Evolutionary conservation across 2,888 invertebrate genomes (phyloP).

Genomic region (Parnassius orleans): DNA sequence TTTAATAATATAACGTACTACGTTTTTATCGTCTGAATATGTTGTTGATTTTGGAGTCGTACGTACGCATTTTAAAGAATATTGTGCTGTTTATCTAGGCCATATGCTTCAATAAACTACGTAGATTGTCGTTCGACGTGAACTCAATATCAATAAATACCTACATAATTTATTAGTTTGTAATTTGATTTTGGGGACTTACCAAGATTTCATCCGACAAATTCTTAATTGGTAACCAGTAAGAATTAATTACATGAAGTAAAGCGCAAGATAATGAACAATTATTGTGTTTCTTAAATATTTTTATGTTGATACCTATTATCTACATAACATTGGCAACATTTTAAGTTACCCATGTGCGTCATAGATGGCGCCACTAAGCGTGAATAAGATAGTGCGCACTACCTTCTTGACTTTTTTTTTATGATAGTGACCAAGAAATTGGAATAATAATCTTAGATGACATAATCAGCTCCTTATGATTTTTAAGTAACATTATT

Average conservation of each 20-base stretch:
- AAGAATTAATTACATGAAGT: background rate
- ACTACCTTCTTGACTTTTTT: conserved; percentile 16
- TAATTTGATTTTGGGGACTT: too few species aligned
- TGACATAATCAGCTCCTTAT: too few species aligned
- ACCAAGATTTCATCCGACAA: too few species aligned
- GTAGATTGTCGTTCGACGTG: too few species aligned
- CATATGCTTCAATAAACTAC: conserved; percentile 9
- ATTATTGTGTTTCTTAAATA: background rate
- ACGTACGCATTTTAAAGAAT: too few species aligned
- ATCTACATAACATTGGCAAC: background rate
- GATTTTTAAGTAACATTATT: too few species aligned
- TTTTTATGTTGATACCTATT: background rate
- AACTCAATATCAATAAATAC: too few species aligned
- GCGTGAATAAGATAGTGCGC: conserved; percentile 4
- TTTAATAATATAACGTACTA: background rate
- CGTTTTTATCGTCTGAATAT: background rate
- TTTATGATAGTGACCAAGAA: conserved; percentile 1
- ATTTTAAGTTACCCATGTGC: conserved; percentile 30
- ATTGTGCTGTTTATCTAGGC: background rate
- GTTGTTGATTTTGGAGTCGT: background rate
- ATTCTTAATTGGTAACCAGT: background rate
- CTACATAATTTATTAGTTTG: too few species aligned
- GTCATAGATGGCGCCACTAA: conserved; percentile 52
- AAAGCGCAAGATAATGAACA: conserved; percentile 1
- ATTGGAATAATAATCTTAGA: conserved; percentile 27